These are phyloP conservation scores for Oopsacas minuta DNA, from an alignment of 37 sponge, comb jelly and placozoan species.

Conservation along the genomic window DNA sequence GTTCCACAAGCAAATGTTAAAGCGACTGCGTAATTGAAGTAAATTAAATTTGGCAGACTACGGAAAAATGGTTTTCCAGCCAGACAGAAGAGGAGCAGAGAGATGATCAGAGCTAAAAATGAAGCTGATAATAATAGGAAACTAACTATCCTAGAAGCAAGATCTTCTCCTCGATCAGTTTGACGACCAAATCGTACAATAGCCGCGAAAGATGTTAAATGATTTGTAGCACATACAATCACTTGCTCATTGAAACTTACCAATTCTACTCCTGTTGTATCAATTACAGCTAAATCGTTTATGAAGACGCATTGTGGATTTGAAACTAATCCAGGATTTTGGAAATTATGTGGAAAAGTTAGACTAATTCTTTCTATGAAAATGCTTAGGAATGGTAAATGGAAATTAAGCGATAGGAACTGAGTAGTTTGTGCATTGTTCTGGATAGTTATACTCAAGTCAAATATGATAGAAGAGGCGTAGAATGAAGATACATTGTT, in stretches of 20 bases:
- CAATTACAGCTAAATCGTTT: not conserved
- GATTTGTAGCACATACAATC: not conserved
- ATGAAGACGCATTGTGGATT: not conserved
- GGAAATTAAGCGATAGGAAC: not conserved
- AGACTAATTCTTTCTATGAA: not conserved
- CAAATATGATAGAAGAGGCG: not conserved
- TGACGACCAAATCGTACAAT: not conserved
- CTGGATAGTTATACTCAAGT: not conserved
- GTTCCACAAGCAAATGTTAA: not conserved
- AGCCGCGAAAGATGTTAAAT: not conserved
- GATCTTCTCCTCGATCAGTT: not conserved
- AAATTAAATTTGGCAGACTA: not conserved
- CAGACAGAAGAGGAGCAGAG: not conserved
- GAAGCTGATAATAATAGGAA: not conserved
- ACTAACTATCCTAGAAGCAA: not conserved
- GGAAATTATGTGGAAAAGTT: not conserved
- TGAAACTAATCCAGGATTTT: not conserved
- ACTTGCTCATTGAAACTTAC: not conserved
- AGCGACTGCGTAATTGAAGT: not conserved
- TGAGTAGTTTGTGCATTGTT: not conserved
- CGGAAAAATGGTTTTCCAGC: not conserved
- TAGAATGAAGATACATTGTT: not conserved
- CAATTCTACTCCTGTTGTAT: not conserved
- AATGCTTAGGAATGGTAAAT: not conserved
- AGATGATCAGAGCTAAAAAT: not conserved